Conservation (phyloP, 2,888 invertebrate genomes). For the Crossocerus cetratus region DNA sequence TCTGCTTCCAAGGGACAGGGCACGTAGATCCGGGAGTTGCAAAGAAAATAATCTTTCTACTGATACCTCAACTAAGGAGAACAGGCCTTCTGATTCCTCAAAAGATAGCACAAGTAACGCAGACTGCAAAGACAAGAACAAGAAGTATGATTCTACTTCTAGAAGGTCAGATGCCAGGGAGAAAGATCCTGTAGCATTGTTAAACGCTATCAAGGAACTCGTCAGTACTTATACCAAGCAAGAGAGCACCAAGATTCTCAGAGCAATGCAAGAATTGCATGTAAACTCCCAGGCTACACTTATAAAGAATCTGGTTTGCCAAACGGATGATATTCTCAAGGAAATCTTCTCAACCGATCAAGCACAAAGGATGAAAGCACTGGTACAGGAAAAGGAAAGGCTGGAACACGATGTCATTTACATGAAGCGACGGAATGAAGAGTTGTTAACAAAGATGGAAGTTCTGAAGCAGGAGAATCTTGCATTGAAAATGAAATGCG, state of each 20-base stretch:
- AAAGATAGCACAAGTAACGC: conserved; percentile 46
- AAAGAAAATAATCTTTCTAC: conserved; percentile 53
- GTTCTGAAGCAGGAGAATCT: conserved; percentile 67
- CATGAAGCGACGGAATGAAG: conserved; percentile 61
- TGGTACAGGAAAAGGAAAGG: conserved; percentile 67
- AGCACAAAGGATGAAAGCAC: conserved; percentile 44
- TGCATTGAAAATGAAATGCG: conserved; percentile 63
- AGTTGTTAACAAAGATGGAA: conserved; percentile 63
- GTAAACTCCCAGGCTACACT: conserved; percentile 68
- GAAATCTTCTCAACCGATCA: conserved; percentile 61
- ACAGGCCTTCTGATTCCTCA: conserved; percentile 62
- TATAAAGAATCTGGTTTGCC: conserved; percentile 65
- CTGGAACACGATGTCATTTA: conserved; percentile 63
- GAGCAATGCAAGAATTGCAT: conserved; percentile 66
- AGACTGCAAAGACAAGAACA: conserved; percentile 49
- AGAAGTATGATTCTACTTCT: conserved; percentile 27
- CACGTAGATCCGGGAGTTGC: conserved; percentile 47
- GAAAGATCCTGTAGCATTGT: conserved; percentile 60
- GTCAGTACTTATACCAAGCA: conserved; percentile 67
- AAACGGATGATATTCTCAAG: conserved; percentile 66
- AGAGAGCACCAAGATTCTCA: conserved; percentile 68
- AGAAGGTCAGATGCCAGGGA: conserved; percentile 58
- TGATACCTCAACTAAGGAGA: conserved; percentile 69
- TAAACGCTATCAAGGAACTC: conserved; percentile 70
- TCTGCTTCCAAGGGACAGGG: conserved; percentile 17